Base-by-base conservation (phyloP, 2,888 invertebrate genomes). In the Caenorhabditis imperialis region DNA sequence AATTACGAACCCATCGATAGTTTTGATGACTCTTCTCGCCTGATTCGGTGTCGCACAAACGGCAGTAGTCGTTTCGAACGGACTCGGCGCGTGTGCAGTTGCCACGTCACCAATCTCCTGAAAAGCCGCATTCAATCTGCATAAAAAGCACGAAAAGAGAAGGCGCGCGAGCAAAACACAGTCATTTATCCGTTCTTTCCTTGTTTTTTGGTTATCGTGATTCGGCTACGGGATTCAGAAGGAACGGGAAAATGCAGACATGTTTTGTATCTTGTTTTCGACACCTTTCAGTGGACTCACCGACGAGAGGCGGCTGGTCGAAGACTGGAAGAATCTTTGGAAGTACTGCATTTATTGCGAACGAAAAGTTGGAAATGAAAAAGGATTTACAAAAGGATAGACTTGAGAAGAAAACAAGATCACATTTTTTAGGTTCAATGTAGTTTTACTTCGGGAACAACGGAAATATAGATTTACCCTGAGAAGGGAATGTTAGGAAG, bases 21-120 rank as follows among this genome's bases (percentile, higher is more conserved):
- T 74, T 30, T 57, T 61, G 16, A 74, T 50, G 35, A 74, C 51
- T 23, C 74, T 27, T 48, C 74, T 58, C 8, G 74, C 42, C 14
- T 67, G 48, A 45, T 73, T 60, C 22, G 74, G 74, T n/a, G 74
- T 74, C n/a, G 61, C 45, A 57, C 74, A 74, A 6, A 67, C 35
- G 0, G 74, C 74, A 1, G 65, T 65, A 23, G 50, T 3, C 12
- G 62, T 37, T 10, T 58, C 62, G 37, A 44, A 20, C 14, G 65
- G 65, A 30, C 65, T 60, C 18, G 71, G 57, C 38, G 42, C 14
- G 14, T 51, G 27, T 16, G 48, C 48, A 23, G 54, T 54, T 33
- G 53, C 53, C 23, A 63, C 55, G 44, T 51, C 70, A 33, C 47
- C 20, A 14, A 70, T 7, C 35, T 61, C 70, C 61, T 70, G 23